Evolutionary conservation across 2,888 invertebrate species (phyloP).

Genomic region (Chymomyza caudatula): DNA sequence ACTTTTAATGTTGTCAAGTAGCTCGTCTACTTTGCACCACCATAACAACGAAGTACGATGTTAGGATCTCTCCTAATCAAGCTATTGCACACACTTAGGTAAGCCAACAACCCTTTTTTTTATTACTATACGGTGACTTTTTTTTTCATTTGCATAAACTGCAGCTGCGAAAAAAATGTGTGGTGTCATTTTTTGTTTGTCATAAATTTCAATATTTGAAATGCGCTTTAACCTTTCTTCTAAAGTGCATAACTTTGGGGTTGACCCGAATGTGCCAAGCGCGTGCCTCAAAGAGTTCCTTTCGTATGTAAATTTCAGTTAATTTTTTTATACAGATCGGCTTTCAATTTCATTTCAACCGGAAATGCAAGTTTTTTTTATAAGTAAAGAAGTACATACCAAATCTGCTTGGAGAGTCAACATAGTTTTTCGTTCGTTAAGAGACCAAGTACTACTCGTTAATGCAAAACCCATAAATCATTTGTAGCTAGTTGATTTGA

Average conservation of each 20-base stretch:
- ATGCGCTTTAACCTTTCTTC: conserved; percentile 30
- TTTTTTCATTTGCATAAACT: conserved; percentile 53
- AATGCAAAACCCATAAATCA: neutral
- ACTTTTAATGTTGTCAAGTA: too few relatives aligned
- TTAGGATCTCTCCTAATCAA: too few relatives aligned
- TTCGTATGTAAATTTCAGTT: conserved; percentile 49
- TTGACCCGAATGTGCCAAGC: conserved; percentile 6
- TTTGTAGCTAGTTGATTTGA: neutral
- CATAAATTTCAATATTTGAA: conserved; percentile 31
- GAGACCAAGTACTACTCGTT: too few relatives aligned
- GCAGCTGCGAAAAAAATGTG: conserved; percentile 50
- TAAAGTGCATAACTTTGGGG: neutral
- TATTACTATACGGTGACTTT: conserved; percentile 2
- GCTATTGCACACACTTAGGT: too few relatives aligned
- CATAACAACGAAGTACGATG: too few relatives aligned
- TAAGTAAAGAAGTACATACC: too few relatives aligned
- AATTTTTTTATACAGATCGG: neutral
- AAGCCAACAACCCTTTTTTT: conserved; percentile 46
- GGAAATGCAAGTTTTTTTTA: neutral
- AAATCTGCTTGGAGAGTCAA: too few relatives aligned
- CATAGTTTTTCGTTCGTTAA: too few relatives aligned
- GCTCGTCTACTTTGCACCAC: too few relatives aligned
- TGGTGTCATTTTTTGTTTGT: conserved; percentile 39
- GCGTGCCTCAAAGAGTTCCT: conserved; percentile 42
- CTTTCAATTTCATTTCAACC: neutral